phyloP scores from a whole-genome alignment of 92 coral and sea anemone species.

The Phenganax marumi region DNA sequence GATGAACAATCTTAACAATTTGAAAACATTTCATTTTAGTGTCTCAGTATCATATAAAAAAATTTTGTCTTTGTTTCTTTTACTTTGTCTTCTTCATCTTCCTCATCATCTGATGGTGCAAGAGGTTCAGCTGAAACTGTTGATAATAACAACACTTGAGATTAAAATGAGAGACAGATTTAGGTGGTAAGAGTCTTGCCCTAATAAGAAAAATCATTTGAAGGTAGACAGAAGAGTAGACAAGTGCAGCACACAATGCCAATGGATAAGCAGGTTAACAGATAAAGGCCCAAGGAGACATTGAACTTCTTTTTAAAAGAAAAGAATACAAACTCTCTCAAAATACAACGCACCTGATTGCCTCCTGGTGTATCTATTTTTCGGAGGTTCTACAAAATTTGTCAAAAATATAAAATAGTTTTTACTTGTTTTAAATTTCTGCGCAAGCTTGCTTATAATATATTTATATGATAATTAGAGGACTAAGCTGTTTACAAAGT shows the following conservation, averaged over 20 bases:
- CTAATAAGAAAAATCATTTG: too few species aligned
- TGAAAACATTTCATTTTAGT: too few species aligned
- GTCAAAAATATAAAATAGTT: neutral
- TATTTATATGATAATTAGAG: constrained; percentile 25
- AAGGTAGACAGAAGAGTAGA: too few species aligned
- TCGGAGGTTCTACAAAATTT: constrained; percentile 85
- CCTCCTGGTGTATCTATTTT: constrained; percentile 85
- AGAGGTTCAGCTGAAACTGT: constrained; percentile 95
- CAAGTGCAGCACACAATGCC: neutral
- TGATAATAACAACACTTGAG: neutral
- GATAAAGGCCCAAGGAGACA: too few species aligned
- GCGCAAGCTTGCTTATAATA: neutral
- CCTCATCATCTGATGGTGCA: constrained; percentile 93
- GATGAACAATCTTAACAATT: constrained; percentile 78
- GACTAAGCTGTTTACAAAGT: constrained; percentile 17
- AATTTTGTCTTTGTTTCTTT: neutral
- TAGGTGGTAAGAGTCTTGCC: too few species aligned
- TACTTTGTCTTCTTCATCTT: constrained; percentile 90
- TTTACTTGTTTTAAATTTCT: neutral
- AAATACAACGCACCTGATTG: constrained; percentile 78
- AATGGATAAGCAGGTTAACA: neutral
- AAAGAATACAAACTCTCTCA: neutral
- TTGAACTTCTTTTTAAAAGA: too few species aligned
- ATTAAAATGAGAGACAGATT: too few species aligned
- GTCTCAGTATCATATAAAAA: neutral